Evolutionary conservation across 2,113 vertebrate genomes (phyloP), one percentile per base, ranked within the genome.

Genomic region (Heptranchias perlo): DNA sequence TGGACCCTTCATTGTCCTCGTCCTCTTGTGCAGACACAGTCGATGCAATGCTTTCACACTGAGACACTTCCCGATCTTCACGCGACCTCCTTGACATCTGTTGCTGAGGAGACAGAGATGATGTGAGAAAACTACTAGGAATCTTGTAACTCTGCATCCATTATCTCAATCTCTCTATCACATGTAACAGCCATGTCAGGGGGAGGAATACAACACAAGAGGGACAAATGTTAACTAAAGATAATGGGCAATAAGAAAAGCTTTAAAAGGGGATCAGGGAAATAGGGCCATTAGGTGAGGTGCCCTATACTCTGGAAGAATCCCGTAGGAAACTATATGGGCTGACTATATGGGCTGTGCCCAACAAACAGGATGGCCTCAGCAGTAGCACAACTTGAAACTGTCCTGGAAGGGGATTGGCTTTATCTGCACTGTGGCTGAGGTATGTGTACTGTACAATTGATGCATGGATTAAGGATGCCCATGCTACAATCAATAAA

Each of bases 1-100:
- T 98, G 49, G 98, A 98, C 21, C 97, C 98, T 96, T 98, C 98
- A 44, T 98, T 98, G 94, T 98, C 98, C 96, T 98, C 98, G 94
- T 98, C 98, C 35, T 99, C 99, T 61, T 98, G 99, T 3, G 98
- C 99, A 96, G 99, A 99, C 73, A 98, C 98, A 0, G 98, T 98
- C 0, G 98, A 98, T 96, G 99, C 98, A 49, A 99, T 97, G 31
- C 99, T 99, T 97, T 99, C 99, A 96, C 98, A 98, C 93, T 99
- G 99, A 5, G 99, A 99, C 3, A 98, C 98, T 64, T 99, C 98
- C 96, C 98, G 97, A 96, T 99, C 99, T 96, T 98, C 99, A 28
- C 99, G 98, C 93, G 98, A 98, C 96, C 98, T 98, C 94, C 99
- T 98, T 0, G 98, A 98, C 84, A 69, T 87, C 86, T 91, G 96